A percentile compares a stretch with the other conserved stretches of the same genome.
Conservation (phyloP, 1,140 invertebrate species). For the Globodera ellingtonae region DNA sequence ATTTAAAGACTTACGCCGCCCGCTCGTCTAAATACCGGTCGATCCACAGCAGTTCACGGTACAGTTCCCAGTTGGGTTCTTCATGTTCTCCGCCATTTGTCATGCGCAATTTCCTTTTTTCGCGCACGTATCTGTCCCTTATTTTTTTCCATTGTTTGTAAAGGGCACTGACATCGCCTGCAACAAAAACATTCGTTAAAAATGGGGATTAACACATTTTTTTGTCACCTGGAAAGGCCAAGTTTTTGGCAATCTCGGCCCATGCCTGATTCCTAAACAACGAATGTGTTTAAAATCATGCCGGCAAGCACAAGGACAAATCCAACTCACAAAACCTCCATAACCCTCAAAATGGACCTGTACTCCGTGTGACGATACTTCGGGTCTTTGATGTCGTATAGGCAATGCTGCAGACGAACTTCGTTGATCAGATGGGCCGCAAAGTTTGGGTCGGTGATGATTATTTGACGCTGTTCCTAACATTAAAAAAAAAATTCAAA, state of each 20-base stretch:
- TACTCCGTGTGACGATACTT: constrained; percentile 47
- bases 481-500: background rate
- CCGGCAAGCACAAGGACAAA: background rate
- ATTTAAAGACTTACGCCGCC: constrained; percentile 20
- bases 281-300: background rate
- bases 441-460: constrained; percentile 46
- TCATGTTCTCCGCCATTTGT: constrained; percentile 19
- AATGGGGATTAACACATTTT: background rate
- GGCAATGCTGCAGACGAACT: constrained; percentile 38
- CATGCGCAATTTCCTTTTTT: constrained; percentile 49
- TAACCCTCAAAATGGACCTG: background rate
- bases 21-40: constrained; percentile 46
- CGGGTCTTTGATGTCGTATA: constrained; percentile 43
- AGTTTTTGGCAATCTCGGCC: constrained; percentile 44
- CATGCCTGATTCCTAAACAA: constrained; percentile 32
- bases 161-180: constrained; percentile 44
- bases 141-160: constrained; percentile 52
- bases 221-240: constrained; percentile 37
- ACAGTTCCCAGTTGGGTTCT: constrained; percentile 41
- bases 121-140: constrained; percentile 43
- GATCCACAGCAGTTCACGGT: constrained; percentile 43
- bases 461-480: constrained; percentile 39
- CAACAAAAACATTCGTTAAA: background rate
- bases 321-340: background rate
- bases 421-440: constrained; percentile 30